Base-by-base conservation (phyloP, 2,113 vertebrate genomes). In the Falcunculus frontatus region DNA sequence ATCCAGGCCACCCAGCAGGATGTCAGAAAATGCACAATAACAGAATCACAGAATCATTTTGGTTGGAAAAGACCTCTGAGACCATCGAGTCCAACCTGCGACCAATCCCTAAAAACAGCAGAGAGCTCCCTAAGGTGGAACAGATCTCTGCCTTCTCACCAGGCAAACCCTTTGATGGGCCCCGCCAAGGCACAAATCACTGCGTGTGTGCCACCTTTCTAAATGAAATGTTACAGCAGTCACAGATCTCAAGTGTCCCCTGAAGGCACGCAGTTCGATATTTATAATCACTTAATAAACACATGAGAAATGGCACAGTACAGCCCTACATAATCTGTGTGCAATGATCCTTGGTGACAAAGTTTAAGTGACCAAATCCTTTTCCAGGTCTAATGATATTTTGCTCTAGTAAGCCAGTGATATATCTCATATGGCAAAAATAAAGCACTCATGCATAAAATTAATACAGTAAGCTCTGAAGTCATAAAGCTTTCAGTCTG, bases 361-460 rank as follows among this genome's bases (percentile, higher is more conserved):
- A 96, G 93, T 76, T 82, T 97, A 96, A 96, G 87, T 95, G 97
- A 97, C 96, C 95, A 93, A 96, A 92, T 97, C 90, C 65, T 95
- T 96, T 94, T 27, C 93, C 60, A 94, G 91, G 87, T 65, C 86
- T 97, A 96, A 97, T 95, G 94, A 87, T 93, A 96, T 93, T 97
- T 96, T 92, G 81, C 89, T 95, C 75, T 91, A 82, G 73, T 89
- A 95, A 90, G 93, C 90, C 69, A 57, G 84, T 96, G 93, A 93
- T 96, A 26, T 90, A 96, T 94, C 90, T 95, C 88, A 14, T 89
- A 93, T 47, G 90, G 96, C 94, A 95, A 97, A 98, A 97, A 97
- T 95, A 97, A 97, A 96, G 97, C 96, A 91, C 77, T 96, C 97
- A 95, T 97, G 97, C 97, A 97, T 98, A 97, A 98, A 98, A 97